A percentile compares a stretch with the other conserved stretches of the same genome.
Conservation (phyloP, 2,888 invertebrate species). For the Deilephila porcellus region DNA sequence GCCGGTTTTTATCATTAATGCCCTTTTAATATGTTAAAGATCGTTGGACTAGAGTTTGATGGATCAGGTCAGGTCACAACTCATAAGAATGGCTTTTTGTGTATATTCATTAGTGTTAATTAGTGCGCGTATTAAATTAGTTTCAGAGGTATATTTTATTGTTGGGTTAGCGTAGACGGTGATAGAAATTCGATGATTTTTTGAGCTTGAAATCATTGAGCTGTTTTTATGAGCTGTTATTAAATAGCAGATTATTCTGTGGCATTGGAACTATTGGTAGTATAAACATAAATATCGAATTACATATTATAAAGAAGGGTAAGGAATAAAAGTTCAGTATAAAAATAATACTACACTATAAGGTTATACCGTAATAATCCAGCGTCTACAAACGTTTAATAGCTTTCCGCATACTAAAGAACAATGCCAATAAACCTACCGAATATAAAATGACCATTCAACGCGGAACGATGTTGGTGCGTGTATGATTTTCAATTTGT, state of each 20-base stretch:
- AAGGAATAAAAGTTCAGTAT: no score
- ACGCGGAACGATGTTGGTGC: conserved; percentile 27
- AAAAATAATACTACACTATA: no score
- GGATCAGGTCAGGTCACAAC: conserved; percentile 12
- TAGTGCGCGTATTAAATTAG: no score
- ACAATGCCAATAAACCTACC: conserved; percentile 33
- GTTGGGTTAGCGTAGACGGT: no score
- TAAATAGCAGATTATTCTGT: no score
- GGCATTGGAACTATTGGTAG: background rate
- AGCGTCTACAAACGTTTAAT: background rate
- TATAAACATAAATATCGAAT: background rate
- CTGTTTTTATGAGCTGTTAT: no score
- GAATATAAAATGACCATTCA: conserved; percentile 31
- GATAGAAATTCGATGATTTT: no score
- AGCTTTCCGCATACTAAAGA: conserved; percentile 6
- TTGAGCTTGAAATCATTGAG: no score
- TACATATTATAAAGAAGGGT: no score
- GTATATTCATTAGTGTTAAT: background rate
- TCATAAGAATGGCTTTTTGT: background rate
- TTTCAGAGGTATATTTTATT: no score
- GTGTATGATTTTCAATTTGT: conserved; percentile 57
- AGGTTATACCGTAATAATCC: background rate
- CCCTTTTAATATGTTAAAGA: conserved; percentile 37
- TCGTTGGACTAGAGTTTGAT: conserved; percentile 7
- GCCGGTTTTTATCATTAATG: conserved; percentile 39